phyloP scores from a whole-genome alignment of 2,797 vertebrate species.

The Platalea minor region DNA sequence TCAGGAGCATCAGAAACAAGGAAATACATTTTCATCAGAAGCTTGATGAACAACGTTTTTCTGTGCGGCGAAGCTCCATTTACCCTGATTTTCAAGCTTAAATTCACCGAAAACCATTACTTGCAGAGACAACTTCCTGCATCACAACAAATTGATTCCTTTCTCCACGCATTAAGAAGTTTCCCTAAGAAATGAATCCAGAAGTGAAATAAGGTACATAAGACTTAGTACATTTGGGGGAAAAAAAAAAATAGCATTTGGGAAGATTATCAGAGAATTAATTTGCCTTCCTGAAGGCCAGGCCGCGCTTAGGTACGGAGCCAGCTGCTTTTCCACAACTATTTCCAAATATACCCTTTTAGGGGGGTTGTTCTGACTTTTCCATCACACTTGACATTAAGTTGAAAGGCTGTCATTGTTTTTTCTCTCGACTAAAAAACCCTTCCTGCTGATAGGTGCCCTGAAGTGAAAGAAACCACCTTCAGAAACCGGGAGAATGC shows the following conservation, averaged over 20 bases:
- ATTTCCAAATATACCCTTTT: not conserved
- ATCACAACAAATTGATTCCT: not conserved
- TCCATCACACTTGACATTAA: not conserved
- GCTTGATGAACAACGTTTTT: not conserved
- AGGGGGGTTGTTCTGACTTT: not conserved
- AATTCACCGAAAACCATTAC: not conserved
- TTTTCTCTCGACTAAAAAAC: not conserved
- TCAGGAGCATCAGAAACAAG: not conserved
- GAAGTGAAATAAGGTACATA: not conserved
- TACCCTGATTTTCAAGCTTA: not conserved
- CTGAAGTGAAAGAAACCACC: not conserved
- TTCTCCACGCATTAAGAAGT: not conserved
- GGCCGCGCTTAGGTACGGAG: rapidly evolving
- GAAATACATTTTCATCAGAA: not conserved
- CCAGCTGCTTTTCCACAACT: not conserved
- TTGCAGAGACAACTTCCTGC: not conserved
- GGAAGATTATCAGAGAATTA: not conserved
- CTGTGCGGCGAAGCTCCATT: not conserved
- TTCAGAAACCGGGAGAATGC: not conserved
- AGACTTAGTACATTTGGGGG: too few species aligned
- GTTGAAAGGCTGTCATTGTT: not conserved
- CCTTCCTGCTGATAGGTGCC: not conserved
- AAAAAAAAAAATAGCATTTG: not conserved
- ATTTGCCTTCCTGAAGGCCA: not conserved
- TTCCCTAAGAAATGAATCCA: not conserved